Percentiles rank a stretch among this genome's conserved stretches.
phyloP scores from a whole-genome alignment of 2,888 invertebrate genomes.

The Nesidiocoris tenuis region DNA sequence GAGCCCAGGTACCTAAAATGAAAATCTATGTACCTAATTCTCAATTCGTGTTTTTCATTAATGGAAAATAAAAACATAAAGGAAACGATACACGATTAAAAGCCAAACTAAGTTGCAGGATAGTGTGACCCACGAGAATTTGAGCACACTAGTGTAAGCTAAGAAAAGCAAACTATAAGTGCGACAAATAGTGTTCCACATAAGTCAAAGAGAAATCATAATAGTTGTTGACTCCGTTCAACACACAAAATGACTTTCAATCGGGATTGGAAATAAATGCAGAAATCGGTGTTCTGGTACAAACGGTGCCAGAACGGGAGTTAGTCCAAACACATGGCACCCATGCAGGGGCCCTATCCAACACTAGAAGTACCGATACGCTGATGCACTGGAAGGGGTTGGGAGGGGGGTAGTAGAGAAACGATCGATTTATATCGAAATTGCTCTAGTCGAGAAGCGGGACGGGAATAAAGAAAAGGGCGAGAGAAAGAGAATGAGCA shows the following conservation, averaged over 20 bases:
- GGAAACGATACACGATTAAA: constrained; percentile 36
- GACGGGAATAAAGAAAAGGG: too few relatives aligned
- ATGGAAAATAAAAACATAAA: constrained; percentile 28
- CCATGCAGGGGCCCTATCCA: constrained; percentile 40
- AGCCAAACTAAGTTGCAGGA: constrained; percentile 42
- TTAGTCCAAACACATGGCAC: constrained; percentile 42
- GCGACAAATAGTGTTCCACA: constrained; percentile 41
- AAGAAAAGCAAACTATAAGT: constrained; percentile 42
- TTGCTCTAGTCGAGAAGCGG: too few relatives aligned
- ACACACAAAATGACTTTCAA: constrained; percentile 39
- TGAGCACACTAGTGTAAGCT: constrained; percentile 38
- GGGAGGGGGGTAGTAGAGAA: too few relatives aligned
- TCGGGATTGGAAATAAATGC: constrained; percentile 22
- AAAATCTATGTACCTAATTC: too few relatives aligned
- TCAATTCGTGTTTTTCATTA: too few relatives aligned
- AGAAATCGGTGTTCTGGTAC: constrained; percentile 28
- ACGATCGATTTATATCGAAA: too few relatives aligned
- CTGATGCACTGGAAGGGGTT: constrained; percentile 25
- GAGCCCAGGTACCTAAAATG: too few relatives aligned
- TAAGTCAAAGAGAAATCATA: constrained; percentile 4
- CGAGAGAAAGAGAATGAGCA: too few relatives aligned
- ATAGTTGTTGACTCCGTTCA: constrained; percentile 11
- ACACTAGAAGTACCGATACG: too few relatives aligned
- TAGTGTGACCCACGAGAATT: constrained; percentile 23
- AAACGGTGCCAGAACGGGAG: constrained; percentile 35